Evolutionary conservation across 2,888 invertebrate genomes (phyloP), one percentile per base, ranked within the genome.

Genomic region (Ectemnius lituratus): DNA sequence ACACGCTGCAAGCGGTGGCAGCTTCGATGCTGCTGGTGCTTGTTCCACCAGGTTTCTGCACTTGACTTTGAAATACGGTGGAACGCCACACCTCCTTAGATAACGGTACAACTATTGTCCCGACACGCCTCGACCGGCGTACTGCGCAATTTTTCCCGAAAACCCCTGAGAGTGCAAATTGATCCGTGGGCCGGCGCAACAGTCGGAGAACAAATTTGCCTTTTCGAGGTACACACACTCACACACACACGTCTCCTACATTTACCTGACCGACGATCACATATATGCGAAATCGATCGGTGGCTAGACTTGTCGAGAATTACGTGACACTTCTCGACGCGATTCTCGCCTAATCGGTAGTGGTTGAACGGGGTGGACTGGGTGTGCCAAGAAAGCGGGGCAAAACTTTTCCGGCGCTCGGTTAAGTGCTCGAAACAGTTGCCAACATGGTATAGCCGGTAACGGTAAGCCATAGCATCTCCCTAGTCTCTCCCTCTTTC

Each of bases 41-140:
- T 85, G 86, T 86, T 85, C 83, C 72, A 79, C 67, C 81, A 76
- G 37, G 83, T 76, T 84, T 75, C 88, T 89, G 89, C 86, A 85
- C 82, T 85, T 89, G 89, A 89, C 89, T 89, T 80, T 89, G 87
- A 89, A 88, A 88, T 89, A 89, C 86, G 86, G 82, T 77, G 75
- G 79, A 67, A 82, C 84, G 82, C 89, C 89, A 89, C 89, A 89
- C 88, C 89, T 88, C 84, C 86, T 85, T 83, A 80, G 45, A 6
- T 1, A 2, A 78, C 81, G 57, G 86, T 65, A 72, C 77, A 87
- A 87, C 85, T 86, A 86, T 88, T 88, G 88, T 88, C 87, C 83
- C 27, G 6, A 11, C 45, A 23, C 8, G 14, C 27, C 52, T 14
- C 52, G 52, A 23, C 8, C 49, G 14, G 52, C 52, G 18, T 27